Evolutionary conservation across 2,888 invertebrate species (phyloP).

Genomic region (Lagria hirta): DNA sequence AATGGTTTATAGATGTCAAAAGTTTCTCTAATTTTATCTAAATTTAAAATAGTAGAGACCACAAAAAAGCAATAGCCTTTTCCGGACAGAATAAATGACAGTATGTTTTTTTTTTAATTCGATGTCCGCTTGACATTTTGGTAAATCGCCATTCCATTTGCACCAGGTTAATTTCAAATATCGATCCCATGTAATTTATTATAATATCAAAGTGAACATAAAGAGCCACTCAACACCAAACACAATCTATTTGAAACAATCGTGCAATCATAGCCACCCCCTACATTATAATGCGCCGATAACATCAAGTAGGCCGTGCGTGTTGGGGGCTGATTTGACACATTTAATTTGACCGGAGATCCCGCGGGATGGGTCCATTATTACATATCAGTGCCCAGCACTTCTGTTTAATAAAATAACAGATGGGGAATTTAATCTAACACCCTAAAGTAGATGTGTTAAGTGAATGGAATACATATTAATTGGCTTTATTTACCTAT

Average conservation of each 20-base stretch:
- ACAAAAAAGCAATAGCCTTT: too few relatives aligned
- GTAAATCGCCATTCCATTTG: too few relatives aligned
- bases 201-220: slow-evolving; percentile 34
- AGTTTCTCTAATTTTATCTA: too few relatives aligned
- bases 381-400: slow-evolving; percentile 34
- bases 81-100: too few relatives aligned
- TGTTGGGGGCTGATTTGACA: slow-evolving; percentile 47
- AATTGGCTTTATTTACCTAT: too few relatives aligned
- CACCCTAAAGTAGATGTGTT: slow-evolving; percentile 22
- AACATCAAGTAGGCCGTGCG: slow-evolving; percentile 45
- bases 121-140: too few relatives aligned
- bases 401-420: slow-evolving; percentile 44
- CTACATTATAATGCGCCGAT: slow-evolving; percentile 43
- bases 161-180: slow-evolving; percentile 9
- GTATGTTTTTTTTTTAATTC: too few relatives aligned
- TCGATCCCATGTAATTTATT: slow-evolving; percentile 26
- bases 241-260: slow-evolving; percentile 49
- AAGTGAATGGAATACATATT: too few relatives aligned
- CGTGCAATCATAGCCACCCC: slow-evolving; percentile 49
- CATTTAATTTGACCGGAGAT: slow-evolving; percentile 48
- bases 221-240: slow-evolving; percentile 44
- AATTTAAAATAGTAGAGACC: too few relatives aligned
- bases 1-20: too few relatives aligned
- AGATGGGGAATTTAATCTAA: slow-evolving; percentile 31
- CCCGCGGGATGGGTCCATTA: slow-evolving; percentile 41